phyloP scores from a whole-genome alignment of 2,113 vertebrate genomes.

The Numida meleagris region DNA sequence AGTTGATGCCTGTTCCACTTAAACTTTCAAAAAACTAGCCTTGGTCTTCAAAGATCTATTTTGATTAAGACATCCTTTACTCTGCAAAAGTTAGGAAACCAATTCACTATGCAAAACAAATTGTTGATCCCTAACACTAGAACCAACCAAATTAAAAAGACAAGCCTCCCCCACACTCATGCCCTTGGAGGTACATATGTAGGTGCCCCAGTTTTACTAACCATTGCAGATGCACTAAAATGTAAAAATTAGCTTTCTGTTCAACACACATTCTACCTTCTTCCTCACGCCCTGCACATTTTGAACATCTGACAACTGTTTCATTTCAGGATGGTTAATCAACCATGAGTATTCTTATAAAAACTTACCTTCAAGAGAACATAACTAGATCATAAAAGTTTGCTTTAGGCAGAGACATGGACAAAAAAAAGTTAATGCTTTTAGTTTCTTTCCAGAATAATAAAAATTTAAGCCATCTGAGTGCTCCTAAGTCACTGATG shows the following conservation, averaged over 20 bases:
- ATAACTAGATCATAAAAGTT: conserved; percentile 43
- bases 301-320: conserved; percentile 18
- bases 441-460: neutral
- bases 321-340: neutral
- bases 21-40: neutral
- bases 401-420: conserved; percentile 29
- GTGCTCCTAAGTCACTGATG: neutral
- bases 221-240: neutral
- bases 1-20: neutral
- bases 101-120: neutral
- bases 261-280: neutral
- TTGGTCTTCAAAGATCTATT: neutral
- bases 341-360: conserved; percentile 40
- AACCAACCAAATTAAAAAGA: neutral
- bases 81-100: neutral
- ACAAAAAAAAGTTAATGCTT: conserved; percentile 7
- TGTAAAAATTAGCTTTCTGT: neutral
- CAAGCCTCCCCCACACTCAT: neutral
- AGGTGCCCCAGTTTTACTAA: neutral
- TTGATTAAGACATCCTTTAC: neutral
- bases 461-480: neutral
- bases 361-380: conserved; percentile 35
- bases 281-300: neutral
- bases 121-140: neutral
- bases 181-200: neutral